Conservation (phyloP, 2,888 invertebrate genomes). For the Isotomurus palustris region DNA sequence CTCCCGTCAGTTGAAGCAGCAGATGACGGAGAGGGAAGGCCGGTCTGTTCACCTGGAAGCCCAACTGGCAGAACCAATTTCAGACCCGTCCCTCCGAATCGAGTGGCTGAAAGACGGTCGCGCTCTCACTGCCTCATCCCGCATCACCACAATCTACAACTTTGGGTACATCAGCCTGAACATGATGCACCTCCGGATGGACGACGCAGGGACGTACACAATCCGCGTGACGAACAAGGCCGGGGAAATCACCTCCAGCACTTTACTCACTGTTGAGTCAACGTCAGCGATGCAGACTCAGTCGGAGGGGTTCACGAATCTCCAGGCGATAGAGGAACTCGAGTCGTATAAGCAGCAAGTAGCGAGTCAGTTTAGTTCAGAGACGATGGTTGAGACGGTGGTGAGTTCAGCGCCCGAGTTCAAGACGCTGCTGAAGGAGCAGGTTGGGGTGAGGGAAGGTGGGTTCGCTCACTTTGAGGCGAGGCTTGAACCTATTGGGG, state of each 20-base stretch:
- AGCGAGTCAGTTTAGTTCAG: conserved; percentile 73
- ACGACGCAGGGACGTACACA: conserved; percentile 94
- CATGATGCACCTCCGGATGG: conserved; percentile 95
- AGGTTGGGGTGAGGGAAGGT: conserved; percentile 79
- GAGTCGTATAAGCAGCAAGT: conserved; percentile 83
- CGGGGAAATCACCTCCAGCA: conserved; percentile 64
- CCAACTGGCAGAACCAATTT: conserved; percentile 65
- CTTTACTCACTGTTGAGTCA: conserved; percentile 14
- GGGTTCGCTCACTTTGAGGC: conserved; percentile 95
- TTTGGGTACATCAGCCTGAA: conserved; percentile 97
- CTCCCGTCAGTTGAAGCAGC: conserved; percentile 74
- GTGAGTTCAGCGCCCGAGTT: conserved; percentile 72
- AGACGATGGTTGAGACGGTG: conserved; percentile 63
- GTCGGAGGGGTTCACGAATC: conserved; percentile 70
- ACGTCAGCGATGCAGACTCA: conserved; percentile 62
- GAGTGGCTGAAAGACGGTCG: conserved; percentile 67
- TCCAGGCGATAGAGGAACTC: conserved; percentile 84
- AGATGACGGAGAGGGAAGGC: conserved; percentile 58
- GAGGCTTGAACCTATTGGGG: conserved; percentile 86
- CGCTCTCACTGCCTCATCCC: conserved; percentile 92
- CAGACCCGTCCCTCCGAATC: conserved; percentile 88
- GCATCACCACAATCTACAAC: conserved; percentile 96
- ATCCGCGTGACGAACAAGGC: conserved; percentile 84
- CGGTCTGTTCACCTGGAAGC: conserved; percentile 90
- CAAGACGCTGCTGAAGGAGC: conserved; percentile 82